Base-by-base conservation (phyloP, 1,140 invertebrate genomes). In the Choristoneura fumiferana region DNA sequence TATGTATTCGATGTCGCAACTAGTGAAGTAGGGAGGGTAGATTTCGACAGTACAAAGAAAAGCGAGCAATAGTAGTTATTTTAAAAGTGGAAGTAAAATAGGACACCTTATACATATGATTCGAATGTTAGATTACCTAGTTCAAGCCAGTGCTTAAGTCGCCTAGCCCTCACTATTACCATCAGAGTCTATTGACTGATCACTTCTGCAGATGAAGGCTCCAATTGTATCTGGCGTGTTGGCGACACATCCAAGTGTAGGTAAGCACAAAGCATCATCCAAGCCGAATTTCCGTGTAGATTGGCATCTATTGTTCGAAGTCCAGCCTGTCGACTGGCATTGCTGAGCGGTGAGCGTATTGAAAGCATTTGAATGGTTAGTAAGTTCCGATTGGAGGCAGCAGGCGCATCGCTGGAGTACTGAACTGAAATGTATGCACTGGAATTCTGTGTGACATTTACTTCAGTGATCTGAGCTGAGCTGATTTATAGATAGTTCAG, bases 351-450 rank as follows among this genome's bases (percentile, higher is more conserved):
- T 65, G 61, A 71, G 58, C 62, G 73, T 69, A 81, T 84, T 79
- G 78, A 78, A 80, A 76, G 73, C 76, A 70, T 81, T 78, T 81
- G 73, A 84, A 87, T 84, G 80, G 80, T 73, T 75, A 72, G 63
- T 66, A 74, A 79, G 78, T 76, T 83, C 71, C 77, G 67, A 81
- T 81, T 78, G 79, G 70, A 69, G 66, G 61, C 70, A 54, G 17
- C n/a, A 49, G 18, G 12, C 43, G 43, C 43, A 49, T 49, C 43
- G 29, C 43, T 49, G 43, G 22, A 49, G 10, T 13, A 49, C 43
- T n/a, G 43, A 49, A 49, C 43, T n/a, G 43, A 49, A 49, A 49
- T 29, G 43, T 54, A 60, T 60, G 58, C 52, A 54, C 29, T 12
- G n/a, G 12, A 49, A 49, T 49, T 17, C 17, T 22, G 22, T 17